Base-by-base conservation (phyloP, 2,797 vertebrate species). In the Meriones psammophilus region DNA sequence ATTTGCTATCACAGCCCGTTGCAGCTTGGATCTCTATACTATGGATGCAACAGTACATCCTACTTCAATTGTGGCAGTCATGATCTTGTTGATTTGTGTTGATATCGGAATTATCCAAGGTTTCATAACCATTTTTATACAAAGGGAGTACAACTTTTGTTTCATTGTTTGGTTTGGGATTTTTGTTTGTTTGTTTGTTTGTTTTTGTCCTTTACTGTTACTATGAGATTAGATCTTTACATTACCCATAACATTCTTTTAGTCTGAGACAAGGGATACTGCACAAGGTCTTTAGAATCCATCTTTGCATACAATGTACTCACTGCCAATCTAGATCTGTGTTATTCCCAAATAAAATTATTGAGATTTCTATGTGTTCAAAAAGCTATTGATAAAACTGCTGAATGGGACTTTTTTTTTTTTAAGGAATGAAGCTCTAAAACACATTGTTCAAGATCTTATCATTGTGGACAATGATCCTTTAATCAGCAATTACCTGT, bases 401-500 rank as follows among this genome's bases (percentile, higher is more conserved):
- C 46, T 62, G 33, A 94, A 86, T 36, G 9, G 22, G 18, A 15
- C 4, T 91, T 96, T 50, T 91, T 96, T 79, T 50, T 91, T 96
- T 86, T 90, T 91, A 97, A 96, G 71, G 39, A 96, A 88, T 1
- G 66, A 54, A 93, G n/a, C n/a, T 89, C 69, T 60, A 58, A 88
- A 96, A 74, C 26, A 30, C 24, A 68, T 28, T 86, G 39, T 77
- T 95, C 3, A 26, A 71, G 66, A 89, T 60, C 17, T 94, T 93
- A 93, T 81, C 62, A 3, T 33, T 39, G 8, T 15, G 94, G 85
- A 96, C 68, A 91, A 89, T 84, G 89, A 92, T 88, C 46, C n/a
- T 56, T 79, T 96, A 92, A 97, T 94, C 88, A 95, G 90, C 81
- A 87, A 91, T 94, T 76, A 73, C 90, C 77, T 97, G 81, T 94